Evolutionary conservation across 2,888 invertebrate species (phyloP), one percentile per base, ranked within the genome.

Genomic region (Camptogramma bilineatum): DNA sequence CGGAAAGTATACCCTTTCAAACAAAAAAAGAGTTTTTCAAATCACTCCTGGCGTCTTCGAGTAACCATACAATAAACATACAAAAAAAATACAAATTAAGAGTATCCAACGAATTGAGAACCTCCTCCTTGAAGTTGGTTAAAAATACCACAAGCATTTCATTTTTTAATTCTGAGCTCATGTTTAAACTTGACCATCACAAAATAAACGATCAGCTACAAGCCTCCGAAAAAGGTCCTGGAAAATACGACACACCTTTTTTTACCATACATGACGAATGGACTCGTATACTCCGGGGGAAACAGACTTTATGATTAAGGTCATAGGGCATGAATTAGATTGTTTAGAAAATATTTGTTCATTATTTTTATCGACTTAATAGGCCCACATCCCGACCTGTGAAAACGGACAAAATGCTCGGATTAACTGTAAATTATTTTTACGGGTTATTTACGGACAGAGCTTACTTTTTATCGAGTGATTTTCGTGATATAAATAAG

Each of bases 191-290:
- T 34, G 34, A 34, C 17, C 31, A 17, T 5, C 16, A 31, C 17
- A 24, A 24, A 48, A 44, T 52, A 61, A 53, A 48, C 48, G 4
- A 61, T 39, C 39, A 48, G 39, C 59, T 21, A 4, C 42, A n/a
- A 5, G 16, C 28, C 3, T 19, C 46, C 18, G 7, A 61, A 54
- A 60, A 54, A 71, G 76, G 74, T 75, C 68, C 68, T 68, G 68
- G 71, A 69, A 75, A 78, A 80, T 54, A 61, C 75, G 72, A 76
- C 73, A 78, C 80, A 76, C 71, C 67, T 69, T 66, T 60, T 68
- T 64, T 57, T 65, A 63, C 71, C 71, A 74, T 70, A 71, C 72
- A 75, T 74, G 73, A 72, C 71, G 70, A 64, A 76, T 71, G 69
- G 71, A 71, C 42, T 42, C 39, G 52, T 18, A 34, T 58, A 51